Base-by-base conservation (phyloP, 2,888 invertebrate genomes). In the Drosophila suboccidentalis region DNA sequence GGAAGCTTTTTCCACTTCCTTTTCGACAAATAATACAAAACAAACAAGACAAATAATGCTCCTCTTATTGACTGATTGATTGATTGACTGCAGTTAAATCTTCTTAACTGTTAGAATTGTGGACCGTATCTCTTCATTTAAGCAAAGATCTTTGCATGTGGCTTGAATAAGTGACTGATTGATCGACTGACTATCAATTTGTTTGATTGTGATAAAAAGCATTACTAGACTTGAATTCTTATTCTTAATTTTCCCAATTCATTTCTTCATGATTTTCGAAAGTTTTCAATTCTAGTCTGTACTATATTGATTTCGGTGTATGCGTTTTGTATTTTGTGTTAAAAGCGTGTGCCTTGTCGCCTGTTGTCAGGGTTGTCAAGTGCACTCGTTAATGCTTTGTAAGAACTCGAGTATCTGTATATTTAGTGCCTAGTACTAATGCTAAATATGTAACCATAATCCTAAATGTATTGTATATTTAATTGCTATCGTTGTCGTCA, bases 401-500 rank as follows among this genome's bases (percentile, higher is more conserved):
- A 36, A 3, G 2, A 38, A 22, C 13, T 36, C 26, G 19, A 53
- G 10, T 26, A 39, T 32, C 26, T 29, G 8, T 29, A 22, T 34
- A 22, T 43, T 41, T 64, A 62, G 61, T 53, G 47, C 53, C 36
- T 66, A 74, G 51, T 63, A 87, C 88, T 84, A 84, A 84, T 85
- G 83, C 86, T 65, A n/a, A n/a, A n/a, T n/a, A 47, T 71, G 79
- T 73, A 71, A 78, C 64, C 74, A 71, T 73, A 62, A 74, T 22
- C 44, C 34, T 78, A 62, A 75, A 62, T 75, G 71, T 84, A 87
- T 83, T 78, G 78, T 80, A 86, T 72, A 80, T 69, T 46, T 67
- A 82, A 61, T 55, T 77, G 88, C 84, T 86, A 80, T 84, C 84
- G 73, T 86, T 84, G 88, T 87, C 77, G 77, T 82, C 88, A 69